Evolutionary conservation across 2,113 vertebrate genomes (phyloP).

Genomic region (Podilymbus podiceps): DNA sequence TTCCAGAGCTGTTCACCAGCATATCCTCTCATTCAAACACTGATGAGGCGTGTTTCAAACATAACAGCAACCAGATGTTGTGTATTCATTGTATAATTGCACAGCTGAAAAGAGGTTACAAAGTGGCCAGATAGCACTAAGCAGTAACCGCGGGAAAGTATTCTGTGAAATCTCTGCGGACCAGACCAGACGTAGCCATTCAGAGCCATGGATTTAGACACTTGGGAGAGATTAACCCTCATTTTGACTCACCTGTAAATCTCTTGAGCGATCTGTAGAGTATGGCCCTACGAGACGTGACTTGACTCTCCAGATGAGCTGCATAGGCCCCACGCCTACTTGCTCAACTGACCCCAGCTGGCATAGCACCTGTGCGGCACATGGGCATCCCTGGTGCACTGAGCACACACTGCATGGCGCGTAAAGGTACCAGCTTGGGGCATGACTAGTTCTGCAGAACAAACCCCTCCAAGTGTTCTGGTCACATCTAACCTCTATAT

Average conservation of each 20-base stretch:
- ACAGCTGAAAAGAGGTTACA: background rate
- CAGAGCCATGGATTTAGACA: background rate
- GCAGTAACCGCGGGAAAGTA: background rate
- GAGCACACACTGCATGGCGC: rapidly evolving
- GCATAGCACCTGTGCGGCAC: rapidly evolving
- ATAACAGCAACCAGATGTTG: conserved; percentile 5
- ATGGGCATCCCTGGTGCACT: rapidly evolving
- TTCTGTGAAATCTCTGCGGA: background rate
- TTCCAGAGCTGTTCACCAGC: background rate
- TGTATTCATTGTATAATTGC: background rate
- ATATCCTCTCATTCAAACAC: background rate
- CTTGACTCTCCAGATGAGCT: background rate
- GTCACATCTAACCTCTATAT: background rate
- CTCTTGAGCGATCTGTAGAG: background rate
- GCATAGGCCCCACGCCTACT: background rate
- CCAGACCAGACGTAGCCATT: background rate
- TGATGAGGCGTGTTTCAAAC: background rate
- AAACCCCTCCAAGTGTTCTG: background rate
- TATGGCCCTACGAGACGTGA: rapidly evolving
- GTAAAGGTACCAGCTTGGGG: rapidly evolving
- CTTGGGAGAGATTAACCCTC: background rate
- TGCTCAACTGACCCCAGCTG: background rate
- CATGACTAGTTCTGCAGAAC: background rate
- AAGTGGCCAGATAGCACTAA: background rate
- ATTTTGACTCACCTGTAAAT: background rate